Percentiles rank a stretch among this genome's conserved stretches.
phyloP scores from a whole-genome alignment of 1,140 invertebrate genomes.

The Grapholita molesta region DNA sequence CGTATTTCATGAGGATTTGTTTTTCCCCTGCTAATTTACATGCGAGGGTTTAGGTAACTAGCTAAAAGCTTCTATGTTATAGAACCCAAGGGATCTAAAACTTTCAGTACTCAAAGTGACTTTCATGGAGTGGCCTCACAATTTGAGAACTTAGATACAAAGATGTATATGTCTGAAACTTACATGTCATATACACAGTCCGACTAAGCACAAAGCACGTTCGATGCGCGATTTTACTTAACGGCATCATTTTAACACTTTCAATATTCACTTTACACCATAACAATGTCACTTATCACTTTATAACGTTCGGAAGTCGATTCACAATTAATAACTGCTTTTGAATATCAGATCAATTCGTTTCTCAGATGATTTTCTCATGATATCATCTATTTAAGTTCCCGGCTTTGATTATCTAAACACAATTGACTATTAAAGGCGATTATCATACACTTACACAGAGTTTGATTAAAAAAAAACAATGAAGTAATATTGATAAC shows the following conservation, averaged over 20 bases:
- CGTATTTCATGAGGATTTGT: too few species aligned
- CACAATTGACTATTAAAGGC: not conserved
- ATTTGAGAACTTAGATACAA: too few species aligned
- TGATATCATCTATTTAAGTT: not conserved
- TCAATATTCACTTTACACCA: constrained; percentile 34
- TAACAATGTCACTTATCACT: not conserved
- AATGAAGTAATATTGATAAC: not conserved
- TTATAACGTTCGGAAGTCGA: not conserved
- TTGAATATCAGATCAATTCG: too few species aligned
- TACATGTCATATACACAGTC: constrained; percentile 65
- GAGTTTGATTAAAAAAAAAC: not conserved
- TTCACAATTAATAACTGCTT: not conserved
- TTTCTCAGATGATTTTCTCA: not conserved
- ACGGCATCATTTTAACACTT: constrained; percentile 39
- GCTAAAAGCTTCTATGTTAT: too few species aligned
- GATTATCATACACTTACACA: not conserved
- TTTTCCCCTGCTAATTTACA: too few species aligned
- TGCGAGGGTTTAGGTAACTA: too few species aligned
- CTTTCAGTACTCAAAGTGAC: too few species aligned
- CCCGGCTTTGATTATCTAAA: too few species aligned
- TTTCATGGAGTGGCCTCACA: too few species aligned
- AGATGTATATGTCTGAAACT: constrained; percentile 42
- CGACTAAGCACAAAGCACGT: constrained; percentile 58
- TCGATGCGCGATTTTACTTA: constrained; percentile 51
- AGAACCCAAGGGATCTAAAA: too few species aligned